phyloP scores from a whole-genome alignment of 2,113 vertebrate species.

The Acrocephalus kingi region DNA sequence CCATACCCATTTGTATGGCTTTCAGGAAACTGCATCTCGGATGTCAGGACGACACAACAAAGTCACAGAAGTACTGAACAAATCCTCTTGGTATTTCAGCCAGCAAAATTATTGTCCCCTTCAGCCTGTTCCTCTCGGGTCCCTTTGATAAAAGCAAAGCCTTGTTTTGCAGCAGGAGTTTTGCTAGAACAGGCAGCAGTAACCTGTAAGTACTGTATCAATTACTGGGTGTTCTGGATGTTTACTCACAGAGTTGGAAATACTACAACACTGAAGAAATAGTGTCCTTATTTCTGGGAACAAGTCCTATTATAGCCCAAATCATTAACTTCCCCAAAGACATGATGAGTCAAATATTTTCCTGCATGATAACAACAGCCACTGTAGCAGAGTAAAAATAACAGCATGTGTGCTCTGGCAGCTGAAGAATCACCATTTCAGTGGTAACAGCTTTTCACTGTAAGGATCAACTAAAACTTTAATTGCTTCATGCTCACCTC shows the following conservation, averaged over 20 bases:
- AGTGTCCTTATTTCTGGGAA: neutral
- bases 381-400: neutral
- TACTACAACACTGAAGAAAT: neutral
- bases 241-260: neutral
- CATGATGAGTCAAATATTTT: neutral
- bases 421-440: neutral
- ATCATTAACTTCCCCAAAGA: neutral
- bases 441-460: neutral
- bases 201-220: neutral
- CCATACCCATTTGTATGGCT: neutral
- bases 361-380: neutral
- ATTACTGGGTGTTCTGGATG: neutral
- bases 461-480: neutral
- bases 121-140: neutral
- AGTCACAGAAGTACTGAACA: neutral
- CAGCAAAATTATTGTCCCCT: neutral
- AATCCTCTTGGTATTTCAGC: neutral
- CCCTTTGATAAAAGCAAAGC: neutral
- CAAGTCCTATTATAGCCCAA: neutral
- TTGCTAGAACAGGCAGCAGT: neutral
- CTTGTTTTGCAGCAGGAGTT: neutral
- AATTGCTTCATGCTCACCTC: neutral
- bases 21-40: neutral
- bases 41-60: neutral
- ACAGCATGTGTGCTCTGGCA: neutral